Evolutionary conservation across 2,113 vertebrate species (phyloP), one percentile per base, ranked within the genome.

Genomic region (Elephantulus edwardii): DNA sequence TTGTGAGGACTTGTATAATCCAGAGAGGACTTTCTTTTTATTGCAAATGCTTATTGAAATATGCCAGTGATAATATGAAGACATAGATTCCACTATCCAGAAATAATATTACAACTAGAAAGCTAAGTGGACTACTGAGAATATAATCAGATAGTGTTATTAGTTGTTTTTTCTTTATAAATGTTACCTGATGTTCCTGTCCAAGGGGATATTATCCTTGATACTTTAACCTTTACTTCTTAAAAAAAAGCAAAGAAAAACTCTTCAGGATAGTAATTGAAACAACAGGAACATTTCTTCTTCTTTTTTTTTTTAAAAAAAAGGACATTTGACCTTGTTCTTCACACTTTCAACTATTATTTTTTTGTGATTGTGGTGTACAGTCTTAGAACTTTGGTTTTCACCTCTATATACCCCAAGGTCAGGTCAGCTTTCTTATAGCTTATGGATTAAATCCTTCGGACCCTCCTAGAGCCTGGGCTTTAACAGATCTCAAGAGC

Each of bases 381-480:
- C 22, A 16, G 11, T 38, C 19, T 94, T 68, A 8, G 2, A 62
- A 28, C 74, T 92, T 80, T 82, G 78, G 40, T 76, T 87, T 1
- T 87, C 89, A 95, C 88, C 88, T 94, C 44, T 85, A 35, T 71
- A 40, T 72, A 56, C 76, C 52, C 91, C 91, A 93, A 95, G 86
- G 79, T 96, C 87, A 92, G 92, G 77, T 80, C 79, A 95, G 92
- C 91, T 92, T 92, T 94, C 71, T 54, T 40, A 48, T 33, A 71
- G 90, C 48, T 93, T 93, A 58, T 17, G 66, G 81, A 91, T 94
- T 94, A 94, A 93, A 93, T 44, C 62, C 76, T 92, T 78, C 0
- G 3, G 78, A 48, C 77, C 52, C 42, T 44, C 54, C 62, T 42
- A 83, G 54, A 94, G 66, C 83, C 91, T 8, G 8, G 92, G 83